Evolutionary conservation across 1,140 invertebrate genomes (phyloP), one percentile per base, ranked within the genome.

Genomic region (Dolichoris vasculosae): DNA sequence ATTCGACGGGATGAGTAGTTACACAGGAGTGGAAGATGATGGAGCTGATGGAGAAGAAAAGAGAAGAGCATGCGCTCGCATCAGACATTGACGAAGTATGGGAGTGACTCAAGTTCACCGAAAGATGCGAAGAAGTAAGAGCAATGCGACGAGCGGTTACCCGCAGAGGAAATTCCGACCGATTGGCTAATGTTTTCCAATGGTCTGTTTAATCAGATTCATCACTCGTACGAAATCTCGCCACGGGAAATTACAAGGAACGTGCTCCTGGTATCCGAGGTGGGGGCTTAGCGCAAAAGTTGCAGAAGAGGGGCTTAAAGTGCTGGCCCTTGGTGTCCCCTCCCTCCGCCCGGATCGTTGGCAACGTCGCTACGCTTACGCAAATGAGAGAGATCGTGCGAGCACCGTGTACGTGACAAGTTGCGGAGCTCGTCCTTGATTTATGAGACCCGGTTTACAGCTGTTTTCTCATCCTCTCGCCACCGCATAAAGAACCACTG

Each of bases 221-320:
- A 17, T 30, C 46, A 48, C 8, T 71, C 48, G 48, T 51, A 17
- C 48, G 35, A 35, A 35, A 64, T 71, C 67, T 71, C 67, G 63
- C 63, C 26, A 17, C 15, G 48, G 48, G 4, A 17, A 17, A 17
- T 46, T 13, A 17, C 48, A 17, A 2, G 48, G 20, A 17, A 51
- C 15, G 48, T 51, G 15, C 48, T 11, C 6, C 8, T 17, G 48
- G 15, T 17, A 9, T 17, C 48, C 48, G 48, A 51, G 11, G 35
- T 30, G 7, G 30, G 35, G 30, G 38, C 48, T 81, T 48, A 81
- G 40, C 48, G 40, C 63, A 40, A 69, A 81, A 81, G 63, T 81
- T 81, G 0, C 2, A 23, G n/a, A 38, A 43, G 26, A 30, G 64
- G 79, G 67, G 59, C 43, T 73, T 82, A 73, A 73, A 35, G 67